These are phyloP conservation scores for Sinocyclocheilus anshuiensis DNA, from an alignment of 2,113 vertebrate genomes.

Conservation along the genomic window DNA sequence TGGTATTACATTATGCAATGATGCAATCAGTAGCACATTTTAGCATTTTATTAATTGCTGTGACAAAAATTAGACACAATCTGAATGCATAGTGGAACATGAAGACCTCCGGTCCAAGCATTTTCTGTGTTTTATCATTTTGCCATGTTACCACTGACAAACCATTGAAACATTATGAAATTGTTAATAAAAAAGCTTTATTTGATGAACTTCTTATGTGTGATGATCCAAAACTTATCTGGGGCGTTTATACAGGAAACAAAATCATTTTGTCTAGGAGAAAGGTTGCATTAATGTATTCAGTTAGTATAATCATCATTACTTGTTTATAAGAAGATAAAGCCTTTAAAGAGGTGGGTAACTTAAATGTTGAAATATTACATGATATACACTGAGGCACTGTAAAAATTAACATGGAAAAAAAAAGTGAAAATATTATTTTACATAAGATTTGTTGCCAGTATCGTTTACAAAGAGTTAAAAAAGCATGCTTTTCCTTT, in stretches of 20 bases:
- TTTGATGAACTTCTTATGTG: neutral
- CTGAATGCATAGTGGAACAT: slow-evolving; percentile 12
- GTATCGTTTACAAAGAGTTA: neutral
- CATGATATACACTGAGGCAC: neutral
- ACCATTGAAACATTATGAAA: slow-evolving; percentile 17
- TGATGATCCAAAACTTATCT: neutral
- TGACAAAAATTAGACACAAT: neutral
- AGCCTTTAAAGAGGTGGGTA: neutral
- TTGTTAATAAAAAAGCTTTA: slow-evolving; percentile 18
- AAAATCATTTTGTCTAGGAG: neutral
- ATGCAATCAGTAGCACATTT: slow-evolving; percentile 26
- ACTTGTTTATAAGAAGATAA: neutral
- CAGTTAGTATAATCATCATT: neutral
- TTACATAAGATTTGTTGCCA: neutral
- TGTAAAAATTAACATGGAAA: neutral
- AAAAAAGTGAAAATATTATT: neutral
- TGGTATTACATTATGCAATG: neutral
- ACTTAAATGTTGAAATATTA: neutral
- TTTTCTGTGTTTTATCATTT: slow-evolving; percentile 17
- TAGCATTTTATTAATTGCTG: slow-evolving; percentile 20
- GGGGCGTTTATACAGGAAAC: neutral
- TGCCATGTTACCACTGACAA: slow-evolving; percentile 8
- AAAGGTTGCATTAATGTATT: neutral
- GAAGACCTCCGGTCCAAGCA: slow-evolving; percentile 14
- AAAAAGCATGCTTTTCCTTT: neutral